phyloP scores from a whole-genome alignment of 2,113 vertebrate genomes.

The Myiopsitta monachus region DNA sequence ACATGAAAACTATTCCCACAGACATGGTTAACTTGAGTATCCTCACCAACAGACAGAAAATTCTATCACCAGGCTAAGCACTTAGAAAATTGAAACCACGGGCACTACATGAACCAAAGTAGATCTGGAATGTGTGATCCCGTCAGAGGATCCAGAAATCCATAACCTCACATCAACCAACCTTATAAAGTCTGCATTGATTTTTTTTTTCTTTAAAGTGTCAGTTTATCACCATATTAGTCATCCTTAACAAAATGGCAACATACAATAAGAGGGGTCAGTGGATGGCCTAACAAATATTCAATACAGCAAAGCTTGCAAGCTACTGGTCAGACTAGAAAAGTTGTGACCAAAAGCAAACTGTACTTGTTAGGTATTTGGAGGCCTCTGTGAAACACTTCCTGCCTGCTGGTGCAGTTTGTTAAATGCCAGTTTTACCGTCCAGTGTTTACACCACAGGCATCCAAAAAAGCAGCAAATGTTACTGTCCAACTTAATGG shows the following conservation, averaged over 20 bases:
- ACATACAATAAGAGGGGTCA: background rate
- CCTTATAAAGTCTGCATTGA: background rate
- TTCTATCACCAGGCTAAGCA: background rate
- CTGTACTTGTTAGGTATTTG: background rate
- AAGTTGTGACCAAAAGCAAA: background rate
- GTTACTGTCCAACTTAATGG: background rate
- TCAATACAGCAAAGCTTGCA: background rate
- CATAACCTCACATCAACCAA: background rate
- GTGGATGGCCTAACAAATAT: background rate
- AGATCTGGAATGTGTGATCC: background rate
- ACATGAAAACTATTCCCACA: background rate
- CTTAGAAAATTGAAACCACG: background rate
- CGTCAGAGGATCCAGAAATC: background rate
- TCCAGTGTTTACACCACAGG: background rate
- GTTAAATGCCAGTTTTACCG: background rate
- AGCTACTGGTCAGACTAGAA: background rate
- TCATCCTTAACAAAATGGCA: background rate
- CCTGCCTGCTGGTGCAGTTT: background rate
- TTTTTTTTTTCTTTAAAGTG: background rate
- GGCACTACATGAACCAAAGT: background rate
- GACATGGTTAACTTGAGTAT: background rate
- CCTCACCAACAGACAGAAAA: background rate
- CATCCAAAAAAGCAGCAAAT: background rate
- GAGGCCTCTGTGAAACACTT: background rate
- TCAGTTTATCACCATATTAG: background rate